Evolutionary conservation across 2,888 invertebrate genomes (phyloP), one percentile per base, ranked within the genome.

Genomic region (Morinoia aosen): DNA sequence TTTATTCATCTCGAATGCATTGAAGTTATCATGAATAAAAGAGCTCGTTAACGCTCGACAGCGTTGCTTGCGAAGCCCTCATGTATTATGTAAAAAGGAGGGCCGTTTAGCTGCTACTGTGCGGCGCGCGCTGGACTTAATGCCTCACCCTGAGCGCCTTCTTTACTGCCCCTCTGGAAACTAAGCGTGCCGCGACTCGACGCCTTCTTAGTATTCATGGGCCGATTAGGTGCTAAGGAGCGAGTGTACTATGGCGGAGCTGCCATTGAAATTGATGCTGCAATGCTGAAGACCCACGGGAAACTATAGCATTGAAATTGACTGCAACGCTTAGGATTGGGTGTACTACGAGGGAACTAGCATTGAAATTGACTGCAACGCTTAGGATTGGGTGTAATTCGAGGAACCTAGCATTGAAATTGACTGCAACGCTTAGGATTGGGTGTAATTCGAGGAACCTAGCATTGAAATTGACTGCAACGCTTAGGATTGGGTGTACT

Each of bases 171-270:
- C 48, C 14, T 39, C 57, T 58, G 57, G 93, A 56, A 91, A 57
- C 93, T 93, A 90, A 90, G 90, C 39, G 90, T 19, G 90, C 57
- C 48, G 40, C 33, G 93, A 93, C 58, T 48, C 56, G 48, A 48
- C 39, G 57, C 25, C 93, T 93, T 48, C 93, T 93, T 93, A 93
- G 93, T 93, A 93, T 93, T 93, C 93, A 93, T 93, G 93, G 93
- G 93, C 93, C 56, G 93, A 93, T 93, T 93, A 93, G 93, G 93
- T 93, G 93, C 93, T 93, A 57, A 93, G 93, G 93, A 33, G 19
- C n/a, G 25, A 58, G 93, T 91, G 91, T 12, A 19, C 40, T 40
- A 48, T 33, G 56, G 40, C 12, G 91, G 61, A 61, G 16, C 91
- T 56, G 25, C 12, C 91, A 91, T 91, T 61, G 61, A 61, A 61